These are phyloP conservation scores for Eurystomus gularis DNA, from an alignment of 2,113 vertebrate species.

Conservation along the genomic window DNA sequence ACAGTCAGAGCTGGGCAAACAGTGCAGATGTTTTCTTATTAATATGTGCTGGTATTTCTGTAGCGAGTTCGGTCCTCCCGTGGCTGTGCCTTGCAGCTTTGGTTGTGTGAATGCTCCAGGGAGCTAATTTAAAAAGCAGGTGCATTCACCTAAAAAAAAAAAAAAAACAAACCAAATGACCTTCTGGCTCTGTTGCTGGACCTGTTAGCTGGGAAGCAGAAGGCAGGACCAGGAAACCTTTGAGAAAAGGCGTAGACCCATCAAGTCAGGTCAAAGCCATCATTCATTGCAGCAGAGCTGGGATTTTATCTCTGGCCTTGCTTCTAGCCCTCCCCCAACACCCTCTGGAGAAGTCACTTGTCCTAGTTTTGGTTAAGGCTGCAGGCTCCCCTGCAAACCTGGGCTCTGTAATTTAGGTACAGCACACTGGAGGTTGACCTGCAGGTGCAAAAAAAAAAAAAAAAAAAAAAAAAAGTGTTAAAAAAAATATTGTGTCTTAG, in stretches of 20 bases:
- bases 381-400: background rate
- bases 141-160: background rate
- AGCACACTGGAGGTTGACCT: background rate
- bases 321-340: background rate
- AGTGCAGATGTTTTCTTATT: background rate
- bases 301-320: background rate
- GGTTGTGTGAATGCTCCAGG: background rate
- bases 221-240: background rate
- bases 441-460: background rate
- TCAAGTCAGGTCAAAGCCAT: background rate
- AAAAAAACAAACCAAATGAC: rapidly evolving
- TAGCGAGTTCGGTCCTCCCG: background rate
- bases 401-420: background rate
- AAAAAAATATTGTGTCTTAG: background rate
- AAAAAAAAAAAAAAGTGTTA: background rate
- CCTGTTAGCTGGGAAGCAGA: background rate
- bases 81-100: background rate
- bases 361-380: background rate
- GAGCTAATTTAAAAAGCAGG: constrained; percentile 2
- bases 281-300: background rate
- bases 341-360: background rate
- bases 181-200: background rate
- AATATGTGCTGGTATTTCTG: background rate
- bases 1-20: background rate
- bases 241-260: background rate